These are phyloP conservation scores for Triops cancriformis DNA, from an alignment of 1,140 invertebrate genomes.

Conservation along the genomic window DNA sequence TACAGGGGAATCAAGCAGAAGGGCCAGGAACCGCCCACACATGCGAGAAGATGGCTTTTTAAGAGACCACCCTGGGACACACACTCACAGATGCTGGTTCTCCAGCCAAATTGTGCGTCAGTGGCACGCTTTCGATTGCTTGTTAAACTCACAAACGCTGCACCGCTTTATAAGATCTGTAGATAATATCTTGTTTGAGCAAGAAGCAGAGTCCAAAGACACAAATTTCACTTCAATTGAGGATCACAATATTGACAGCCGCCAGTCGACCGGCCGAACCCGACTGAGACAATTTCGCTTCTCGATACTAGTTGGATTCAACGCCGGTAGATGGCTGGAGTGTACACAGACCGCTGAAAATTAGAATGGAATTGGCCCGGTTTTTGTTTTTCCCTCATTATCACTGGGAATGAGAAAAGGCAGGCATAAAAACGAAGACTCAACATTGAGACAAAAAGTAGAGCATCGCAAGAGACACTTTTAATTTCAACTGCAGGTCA, in stretches of 20 bases:
- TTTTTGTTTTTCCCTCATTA: no score
- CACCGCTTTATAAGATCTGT: neutral
- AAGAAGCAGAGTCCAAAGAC: neutral
- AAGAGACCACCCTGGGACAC: neutral
- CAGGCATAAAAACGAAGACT: no score
- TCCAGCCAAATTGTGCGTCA: neutral
- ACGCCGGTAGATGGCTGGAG: neutral
- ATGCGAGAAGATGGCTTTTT: neutral
- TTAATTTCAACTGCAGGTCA: neutral
- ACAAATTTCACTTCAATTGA: neutral
- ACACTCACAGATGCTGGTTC: neutral
- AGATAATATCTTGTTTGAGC: neutral
- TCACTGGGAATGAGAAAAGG: no score
- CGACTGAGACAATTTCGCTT: neutral
- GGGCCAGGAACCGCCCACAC: constrained; percentile 2
- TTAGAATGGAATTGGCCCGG: no score
- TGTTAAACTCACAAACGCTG: neutral
- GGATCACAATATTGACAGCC: constrained; percentile 4
- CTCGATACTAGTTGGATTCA: neutral
- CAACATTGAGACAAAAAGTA: neutral
- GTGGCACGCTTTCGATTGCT: neutral
- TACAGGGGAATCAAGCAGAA: neutral
- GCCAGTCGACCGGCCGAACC: neutral
- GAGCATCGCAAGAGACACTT: neutral
- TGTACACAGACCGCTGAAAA: neutral